These are phyloP conservation scores for Therioaphis trifolii DNA, from an alignment of 2,888 invertebrate species.

Conservation along the genomic window DNA sequence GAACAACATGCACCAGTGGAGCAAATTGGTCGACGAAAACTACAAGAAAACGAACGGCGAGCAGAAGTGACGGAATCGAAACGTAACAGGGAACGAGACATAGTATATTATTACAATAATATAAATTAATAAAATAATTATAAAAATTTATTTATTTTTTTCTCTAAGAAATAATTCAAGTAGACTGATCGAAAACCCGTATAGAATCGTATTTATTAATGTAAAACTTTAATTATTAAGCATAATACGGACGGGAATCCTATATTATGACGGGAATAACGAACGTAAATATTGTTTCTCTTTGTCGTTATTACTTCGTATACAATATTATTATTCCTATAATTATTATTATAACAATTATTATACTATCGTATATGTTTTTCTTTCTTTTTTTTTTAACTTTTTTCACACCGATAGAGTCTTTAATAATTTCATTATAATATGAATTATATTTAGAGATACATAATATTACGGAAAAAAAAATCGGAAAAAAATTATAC, in stretches of 20 bases:
- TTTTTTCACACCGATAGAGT: constrained; percentile 33
- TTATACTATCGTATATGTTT: background rate
- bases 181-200: constrained; percentile 33
- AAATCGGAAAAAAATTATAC: too few species aligned
- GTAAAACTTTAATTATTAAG: background rate
- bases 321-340: background rate
- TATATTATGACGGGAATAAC: background rate
- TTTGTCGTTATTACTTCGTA: background rate
- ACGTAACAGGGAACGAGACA: background rate
- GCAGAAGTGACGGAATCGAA: background rate
- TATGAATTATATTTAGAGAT: background rate
- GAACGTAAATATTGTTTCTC: background rate
- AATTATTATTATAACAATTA: background rate
- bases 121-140: too few species aligned
- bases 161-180: constrained; percentile 7
- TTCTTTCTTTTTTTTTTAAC: constrained; percentile 35
- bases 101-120: background rate
- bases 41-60: constrained; percentile 44
- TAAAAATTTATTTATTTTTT: background rate
- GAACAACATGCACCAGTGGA: constrained; percentile 70
- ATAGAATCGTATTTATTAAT: background rate
- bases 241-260: background rate
- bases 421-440: background rate
- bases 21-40: constrained; percentile 66
- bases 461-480: too few species aligned